Evolutionary conservation across 2,113 vertebrate species (phyloP).

Genomic region (Eleginops maclovinus): DNA sequence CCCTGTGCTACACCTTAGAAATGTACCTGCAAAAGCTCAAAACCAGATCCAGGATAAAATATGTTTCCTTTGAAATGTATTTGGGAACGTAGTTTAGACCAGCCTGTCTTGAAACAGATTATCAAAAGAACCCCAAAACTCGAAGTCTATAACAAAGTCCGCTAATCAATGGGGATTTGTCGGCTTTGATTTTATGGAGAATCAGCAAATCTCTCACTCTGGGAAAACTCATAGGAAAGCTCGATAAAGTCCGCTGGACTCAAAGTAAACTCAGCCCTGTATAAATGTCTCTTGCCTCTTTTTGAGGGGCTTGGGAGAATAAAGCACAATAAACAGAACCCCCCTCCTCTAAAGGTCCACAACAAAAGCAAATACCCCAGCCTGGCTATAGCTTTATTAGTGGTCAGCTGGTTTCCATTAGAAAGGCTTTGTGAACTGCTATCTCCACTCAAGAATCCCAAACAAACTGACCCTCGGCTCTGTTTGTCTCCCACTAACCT

Average conservation of each 20-base stretch:
- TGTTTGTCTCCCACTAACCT: conserved; percentile 70
- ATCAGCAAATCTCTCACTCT: conserved; percentile 62
- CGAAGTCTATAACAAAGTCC: conserved; percentile 24
- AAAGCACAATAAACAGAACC: conserved; percentile 79
- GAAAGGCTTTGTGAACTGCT: conserved; percentile 79
- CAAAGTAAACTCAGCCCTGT: conserved; percentile 57
- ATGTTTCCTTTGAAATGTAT: no score
- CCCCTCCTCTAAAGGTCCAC: conserved; percentile 57
- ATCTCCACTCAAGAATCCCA: conserved; percentile 79
- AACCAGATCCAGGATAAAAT: no score
- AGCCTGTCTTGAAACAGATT: not conserved
- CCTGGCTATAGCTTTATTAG: conserved; percentile 70
- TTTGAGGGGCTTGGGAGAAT: conserved; percentile 63
- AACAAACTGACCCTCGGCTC: conserved; percentile 73
- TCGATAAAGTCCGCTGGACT: conserved; percentile 32
- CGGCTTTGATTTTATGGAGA: conserved; percentile 12
- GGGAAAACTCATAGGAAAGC: conserved; percentile 62
- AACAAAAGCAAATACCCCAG: conserved; percentile 77
- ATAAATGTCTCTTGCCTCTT: conserved; percentile 49
- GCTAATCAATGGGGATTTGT: conserved; percentile 41
- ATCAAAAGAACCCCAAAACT: not conserved
- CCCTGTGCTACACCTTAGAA: no score
- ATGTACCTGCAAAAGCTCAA: no score
- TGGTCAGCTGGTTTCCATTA: conserved; percentile 82
- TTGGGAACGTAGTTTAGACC: no score